Evolutionary conservation across 2,797 vertebrate genomes (phyloP).

Genomic region (Ispidina lecontei): DNA sequence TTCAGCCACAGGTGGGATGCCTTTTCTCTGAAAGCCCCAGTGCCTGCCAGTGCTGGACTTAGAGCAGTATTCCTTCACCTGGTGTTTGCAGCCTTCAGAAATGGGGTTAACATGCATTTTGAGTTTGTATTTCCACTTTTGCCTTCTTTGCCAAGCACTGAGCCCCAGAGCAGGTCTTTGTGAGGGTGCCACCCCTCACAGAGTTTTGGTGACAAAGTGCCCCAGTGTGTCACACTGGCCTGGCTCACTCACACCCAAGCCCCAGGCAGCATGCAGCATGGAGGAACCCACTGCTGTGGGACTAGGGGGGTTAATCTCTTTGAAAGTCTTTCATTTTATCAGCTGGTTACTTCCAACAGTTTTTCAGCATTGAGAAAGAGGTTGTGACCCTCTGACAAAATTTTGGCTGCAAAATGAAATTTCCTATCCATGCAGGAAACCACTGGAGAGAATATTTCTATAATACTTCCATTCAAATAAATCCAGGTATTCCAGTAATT

Average conservation of each 20-base stretch:
- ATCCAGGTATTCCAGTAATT: conserved; percentile 72
- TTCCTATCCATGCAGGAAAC: conserved; percentile 64
- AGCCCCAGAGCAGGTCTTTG: neutral
- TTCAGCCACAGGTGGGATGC: neutral
- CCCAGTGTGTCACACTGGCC: rapidly evolving
- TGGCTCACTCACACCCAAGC: neutral
- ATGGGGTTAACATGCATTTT: neutral
- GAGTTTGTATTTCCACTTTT: neutral
- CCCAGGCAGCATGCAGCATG: rapidly evolving
- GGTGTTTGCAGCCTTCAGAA: neutral
- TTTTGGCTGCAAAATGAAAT: conserved; percentile 66
- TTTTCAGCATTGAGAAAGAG: conserved; percentile 49
- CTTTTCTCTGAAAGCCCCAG: neutral
- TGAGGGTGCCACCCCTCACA: neutral
- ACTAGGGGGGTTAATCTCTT: conserved; percentile 5
- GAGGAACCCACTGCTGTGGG: neutral
- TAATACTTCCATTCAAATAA: conserved; percentile 72
- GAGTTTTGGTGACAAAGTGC: neutral
- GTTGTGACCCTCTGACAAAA: conserved; percentile 67
- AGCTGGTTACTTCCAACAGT: conserved; percentile 32
- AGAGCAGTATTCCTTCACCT: neutral
- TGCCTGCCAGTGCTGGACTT: neutral
- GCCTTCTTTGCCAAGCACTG: neutral
- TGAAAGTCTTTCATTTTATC: conserved; percentile 43
- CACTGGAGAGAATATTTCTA: conserved; percentile 64